Base-by-base conservation (phyloP, 2,797 vertebrate species). In the Menidia menidia region DNA sequence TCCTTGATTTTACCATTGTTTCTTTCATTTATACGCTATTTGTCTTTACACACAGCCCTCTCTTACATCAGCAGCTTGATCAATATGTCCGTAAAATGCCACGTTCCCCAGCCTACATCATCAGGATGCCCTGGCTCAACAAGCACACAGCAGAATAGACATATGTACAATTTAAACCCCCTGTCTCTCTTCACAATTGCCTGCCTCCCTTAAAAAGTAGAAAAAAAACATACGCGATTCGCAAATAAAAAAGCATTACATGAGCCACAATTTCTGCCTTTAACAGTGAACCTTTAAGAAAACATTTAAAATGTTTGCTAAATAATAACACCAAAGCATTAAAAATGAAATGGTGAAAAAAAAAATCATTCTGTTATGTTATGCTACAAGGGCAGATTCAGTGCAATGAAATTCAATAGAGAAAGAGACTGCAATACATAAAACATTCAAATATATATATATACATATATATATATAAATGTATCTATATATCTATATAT, bases 381-480 rank as follows among this genome's bases (percentile, higher is more conserved):
- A 84, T 92, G 91, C 92, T 93, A 93, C 90, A 68, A 87, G 90
- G 90, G 87, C 78, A 87, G 75, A 90, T 87, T 87, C 83, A 89
- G 90, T 92, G 90, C 90, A 90, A 81, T 88, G 81, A 72, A 88
- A 69, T 81, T 89, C 71, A 85, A 78, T 89, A 89, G 75, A 87
- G 88, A 86, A 88, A 85, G 60, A 87, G 79, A 87, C 81, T 82
- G 84, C 73, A 90, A 90, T 88, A 88, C 81, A 86, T 84, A 78
- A 92, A 87, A 89, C 87, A 86, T 87, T 91, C 89, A 91, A 77
- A 90, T 89, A 89, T 90, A 81, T 84, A 76, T 83, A 71, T 78
- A 59, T 68, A 68, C 64, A 55, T 77, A 72, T 82, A 83, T 87
- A 75, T 83, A 71, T 73, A 25, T 25, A 25, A 25, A 25, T 25